A percentile compares a stretch with the other conserved stretches of the same genome.
Evolutionary conservation across 2,797 vertebrate genomes (phyloP).

Genomic region (Myripristis jacobus): DNA sequence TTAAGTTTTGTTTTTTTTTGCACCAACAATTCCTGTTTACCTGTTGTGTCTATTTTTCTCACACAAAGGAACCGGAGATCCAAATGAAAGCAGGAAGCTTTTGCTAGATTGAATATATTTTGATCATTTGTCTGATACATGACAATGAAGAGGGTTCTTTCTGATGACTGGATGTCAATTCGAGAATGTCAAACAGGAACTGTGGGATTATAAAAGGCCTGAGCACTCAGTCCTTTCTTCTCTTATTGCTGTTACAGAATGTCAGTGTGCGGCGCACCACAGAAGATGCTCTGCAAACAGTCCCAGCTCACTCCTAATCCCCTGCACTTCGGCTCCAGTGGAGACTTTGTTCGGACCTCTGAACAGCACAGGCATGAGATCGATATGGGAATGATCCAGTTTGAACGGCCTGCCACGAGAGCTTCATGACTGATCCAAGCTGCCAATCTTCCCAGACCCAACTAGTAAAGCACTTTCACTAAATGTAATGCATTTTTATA

Average conservation of each 20-base stretch:
- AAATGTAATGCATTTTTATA: conserved; percentile 50
- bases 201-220: neutral
- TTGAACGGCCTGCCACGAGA: conserved; percentile 5
- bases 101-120: no score
- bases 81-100: neutral
- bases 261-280: conserved; percentile 86
- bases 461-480: conserved; percentile 64
- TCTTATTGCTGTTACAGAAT: conserved; percentile 79
- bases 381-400: conserved; percentile 22
- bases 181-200: no score
- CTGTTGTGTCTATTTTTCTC: no score
- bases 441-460: conserved; percentile 13
- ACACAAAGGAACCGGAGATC: neutral
- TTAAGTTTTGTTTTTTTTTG: no score
- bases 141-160: no score
- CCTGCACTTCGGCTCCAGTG: conserved; percentile 27
- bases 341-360: conserved; percentile 13
- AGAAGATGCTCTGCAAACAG: conserved; percentile 88
- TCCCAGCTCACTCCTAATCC: conserved; percentile 86
- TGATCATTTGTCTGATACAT: no score
- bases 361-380: conserved; percentile 12
- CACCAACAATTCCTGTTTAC: no score
- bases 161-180: neutral
- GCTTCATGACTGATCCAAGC: conserved; percentile 3
- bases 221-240: neutral